Base-by-base conservation (phyloP, 2,888 invertebrate genomes). In the Choristoneura rosaceana region DNA sequence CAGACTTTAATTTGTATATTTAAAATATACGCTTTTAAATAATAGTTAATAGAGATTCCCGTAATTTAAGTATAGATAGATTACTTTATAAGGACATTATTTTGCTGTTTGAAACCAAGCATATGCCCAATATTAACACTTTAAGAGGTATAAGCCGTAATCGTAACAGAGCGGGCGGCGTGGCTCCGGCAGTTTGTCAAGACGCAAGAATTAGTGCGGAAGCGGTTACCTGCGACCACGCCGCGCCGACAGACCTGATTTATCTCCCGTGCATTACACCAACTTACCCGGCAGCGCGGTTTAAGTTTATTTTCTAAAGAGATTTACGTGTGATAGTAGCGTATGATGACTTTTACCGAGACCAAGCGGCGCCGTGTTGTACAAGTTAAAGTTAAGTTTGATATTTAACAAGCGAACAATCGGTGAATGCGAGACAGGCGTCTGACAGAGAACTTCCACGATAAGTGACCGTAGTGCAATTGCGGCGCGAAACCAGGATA, bases 181-280 rank as follows among this genome's bases (percentile, higher is more conserved):
- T 73, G 66, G 68, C 68, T 66, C 66, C 63, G 74, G 76, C 71
- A 76, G 79, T 81, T 79, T 80, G 80, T 81, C 79, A 79, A 76
- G 74, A 70, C 74, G 74, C 69, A 60, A 75, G 77, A 77, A 77
- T 77, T 78, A 77, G 76, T 76, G 77, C 74, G 70, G 71, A 68
- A 73, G 74, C 64, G 75, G 75, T 74, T 75, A 74, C 76, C 76
- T 79, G 79, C 74, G 79, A 47, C 52, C 69, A 52, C 55, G 61
- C 66, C 69, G 75, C 75, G 73, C 75, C 73, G 78, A 80, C 77
- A 76, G 63, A 74, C 76, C 78, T 78, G 79, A 81, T 81, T 81
- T 81, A 81, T 81, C n/a, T 50, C n/a, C 58, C 70, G 12, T 15
- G 63, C 66, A 64, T 64, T 52, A 68, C 71, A 41, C 61, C 69